Evolutionary conservation across 2,888 invertebrate genomes (phyloP).

Genomic region (Liodrosophila aerea): DNA sequence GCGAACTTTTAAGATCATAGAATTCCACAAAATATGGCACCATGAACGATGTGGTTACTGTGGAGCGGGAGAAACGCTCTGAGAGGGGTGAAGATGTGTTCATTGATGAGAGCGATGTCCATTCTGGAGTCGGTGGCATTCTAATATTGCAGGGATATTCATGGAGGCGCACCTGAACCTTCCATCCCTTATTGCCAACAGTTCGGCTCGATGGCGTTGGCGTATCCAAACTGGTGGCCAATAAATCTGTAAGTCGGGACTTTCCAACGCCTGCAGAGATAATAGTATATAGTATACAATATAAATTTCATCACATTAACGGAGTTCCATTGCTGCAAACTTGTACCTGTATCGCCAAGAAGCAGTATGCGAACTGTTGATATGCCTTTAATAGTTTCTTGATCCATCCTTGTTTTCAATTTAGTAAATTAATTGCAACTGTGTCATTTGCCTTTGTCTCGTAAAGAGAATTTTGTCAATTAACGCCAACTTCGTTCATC

Average conservation of each 20-base stretch:
- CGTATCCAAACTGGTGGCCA: slow-evolving; percentile 49
- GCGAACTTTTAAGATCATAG: slow-evolving; percentile 43
- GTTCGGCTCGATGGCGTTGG: slow-evolving; percentile 41
- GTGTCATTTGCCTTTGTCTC: neutral
- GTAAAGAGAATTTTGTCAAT: slow-evolving; percentile 7
- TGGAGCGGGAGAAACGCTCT: slow-evolving; percentile 2
- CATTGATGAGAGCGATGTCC: slow-evolving; percentile 55
- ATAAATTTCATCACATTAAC: no score
- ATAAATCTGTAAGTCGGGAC: slow-evolving; percentile 46
- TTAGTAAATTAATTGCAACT: slow-evolving; percentile 2
- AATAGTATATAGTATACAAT: no score
- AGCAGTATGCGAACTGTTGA: slow-evolving; percentile 58
- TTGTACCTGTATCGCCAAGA: slow-evolving; percentile 52
- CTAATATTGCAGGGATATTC: slow-evolving; percentile 42
- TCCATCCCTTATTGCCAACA: slow-evolving; percentile 44
- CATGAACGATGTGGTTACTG: slow-evolving; percentile 13
- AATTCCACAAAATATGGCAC: slow-evolving; percentile 63
- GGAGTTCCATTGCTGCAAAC: no score
- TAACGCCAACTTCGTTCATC: slow-evolving; percentile 16
- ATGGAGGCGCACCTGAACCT: slow-evolving; percentile 60
- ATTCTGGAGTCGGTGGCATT: slow-evolving; percentile 49
- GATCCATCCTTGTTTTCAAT: slow-evolving; percentile 22
- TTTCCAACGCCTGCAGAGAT: slow-evolving; percentile 57
- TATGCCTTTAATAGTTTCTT: slow-evolving; percentile 29
- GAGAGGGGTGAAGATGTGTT: slow-evolving; percentile 18